Base-by-base conservation (phyloP, 2,888 invertebrate species). In the Ctenicera cuprea region DNA sequence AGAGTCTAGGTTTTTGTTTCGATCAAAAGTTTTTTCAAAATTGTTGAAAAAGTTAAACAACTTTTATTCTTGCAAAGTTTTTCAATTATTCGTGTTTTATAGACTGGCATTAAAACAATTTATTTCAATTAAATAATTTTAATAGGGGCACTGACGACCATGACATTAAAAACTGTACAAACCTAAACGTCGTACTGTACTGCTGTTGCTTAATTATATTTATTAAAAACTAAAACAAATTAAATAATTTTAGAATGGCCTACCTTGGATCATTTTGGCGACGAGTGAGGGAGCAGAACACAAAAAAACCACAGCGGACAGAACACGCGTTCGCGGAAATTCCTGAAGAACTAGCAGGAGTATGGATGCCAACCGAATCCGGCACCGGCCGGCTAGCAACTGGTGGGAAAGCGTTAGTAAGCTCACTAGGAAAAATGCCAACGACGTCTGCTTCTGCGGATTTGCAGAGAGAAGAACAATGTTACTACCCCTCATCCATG, bases 301-400 rank as follows among this genome's bases (percentile, higher is more conserved):
- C 48, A 41, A 61, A 62, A 50, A 26, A 22, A 33, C n/a, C 30
- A 71, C 50, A 71, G 57, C 66, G 12, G 20, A 54, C 9, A 33
- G 43, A 68, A 73, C 70, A 50, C 73, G 73, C 64, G 69, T 11
- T 37, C 62, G 26, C 45, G 30, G 63, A 62, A 41, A 52, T 16
- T 71, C 50, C 65, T 48, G 37, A 33, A 26, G 37, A 43, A 50
- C 30, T 43, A 45, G 66, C 62, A 71, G 54, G 43, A 71, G 64
- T 37, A 48, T 61, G 52, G 45, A 61, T 22, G 52, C 66, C 72
- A 66, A 74, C 76, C 74, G 72, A 73, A 52, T 69, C 65, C 76
- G 76, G 67, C 74, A 70, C 74, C 70, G 71, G 75, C 75, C 75
- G 75, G 76, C 67, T 75, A 78, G 76, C 78, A 78, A 78, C 78